Evolutionary conservation across 2,113 vertebrate genomes (phyloP).

Genomic region (Pyrgilauda ruficollis): DNA sequence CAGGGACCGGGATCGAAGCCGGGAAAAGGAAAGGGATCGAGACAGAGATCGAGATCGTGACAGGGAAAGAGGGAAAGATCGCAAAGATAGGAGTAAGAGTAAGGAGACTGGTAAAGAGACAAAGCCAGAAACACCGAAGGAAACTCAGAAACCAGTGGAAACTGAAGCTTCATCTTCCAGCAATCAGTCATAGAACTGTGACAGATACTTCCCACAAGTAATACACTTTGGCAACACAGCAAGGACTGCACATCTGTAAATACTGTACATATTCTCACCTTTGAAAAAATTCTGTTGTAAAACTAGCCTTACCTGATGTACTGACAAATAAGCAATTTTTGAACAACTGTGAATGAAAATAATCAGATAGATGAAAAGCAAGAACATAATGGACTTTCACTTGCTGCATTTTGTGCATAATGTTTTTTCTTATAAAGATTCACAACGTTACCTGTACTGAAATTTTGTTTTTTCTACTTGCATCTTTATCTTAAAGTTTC

Average conservation of each 20-base stretch:
- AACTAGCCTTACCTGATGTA: conserved; percentile 29
- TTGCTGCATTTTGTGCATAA: conserved; percentile 76
- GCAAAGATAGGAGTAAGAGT: conserved; percentile 79
- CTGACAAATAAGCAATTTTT: conserved; percentile 44
- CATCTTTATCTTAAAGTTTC: conserved; percentile 72
- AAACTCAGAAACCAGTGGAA: conserved; percentile 72
- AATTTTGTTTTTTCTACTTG: conserved; percentile 59
- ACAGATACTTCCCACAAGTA: neutral
- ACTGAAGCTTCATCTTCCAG: conserved; percentile 36
- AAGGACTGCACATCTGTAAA: conserved; percentile 40
- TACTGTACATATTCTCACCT: conserved; percentile 51
- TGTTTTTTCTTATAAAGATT: conserved; percentile 71
- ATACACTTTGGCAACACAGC: neutral
- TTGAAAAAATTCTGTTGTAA: conserved; percentile 14
- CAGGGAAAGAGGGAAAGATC: conserved; percentile 73
- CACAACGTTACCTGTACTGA: conserved; percentile 65
- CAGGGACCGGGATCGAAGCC: conserved; percentile 64
- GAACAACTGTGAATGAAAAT: conserved; percentile 60
- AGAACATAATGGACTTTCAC: conserved; percentile 49
- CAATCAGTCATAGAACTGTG: conserved; percentile 52
- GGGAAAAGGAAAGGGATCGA: conserved; percentile 72
- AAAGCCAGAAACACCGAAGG: conserved; percentile 77
- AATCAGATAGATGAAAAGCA: neutral
- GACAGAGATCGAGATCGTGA: conserved; percentile 73
- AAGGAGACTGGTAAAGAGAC: conserved; percentile 78